Conservation (phyloP, 2,113 vertebrate species). For the Sialia sialis region DNA sequence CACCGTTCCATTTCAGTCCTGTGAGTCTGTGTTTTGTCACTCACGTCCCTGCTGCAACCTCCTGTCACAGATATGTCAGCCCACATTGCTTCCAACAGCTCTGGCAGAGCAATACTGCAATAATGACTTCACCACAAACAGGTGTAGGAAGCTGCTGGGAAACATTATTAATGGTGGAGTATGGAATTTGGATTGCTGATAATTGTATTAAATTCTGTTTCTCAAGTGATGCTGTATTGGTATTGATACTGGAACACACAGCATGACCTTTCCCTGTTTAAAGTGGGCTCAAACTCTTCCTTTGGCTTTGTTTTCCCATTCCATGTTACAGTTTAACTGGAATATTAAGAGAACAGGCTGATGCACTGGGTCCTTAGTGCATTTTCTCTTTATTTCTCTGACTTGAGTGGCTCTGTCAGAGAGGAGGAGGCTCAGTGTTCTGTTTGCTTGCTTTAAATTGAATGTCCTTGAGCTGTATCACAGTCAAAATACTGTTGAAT, state of each 20-base stretch:
- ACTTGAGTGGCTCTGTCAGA: background rate
- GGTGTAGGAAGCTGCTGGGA: background rate
- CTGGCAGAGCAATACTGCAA: background rate
- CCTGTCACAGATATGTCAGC: background rate
- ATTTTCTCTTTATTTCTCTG: background rate
- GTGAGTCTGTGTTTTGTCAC: background rate
- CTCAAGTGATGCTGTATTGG: background rate
- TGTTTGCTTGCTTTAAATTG: background rate
- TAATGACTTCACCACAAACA: background rate
- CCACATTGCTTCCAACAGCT: background rate
- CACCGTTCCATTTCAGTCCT: background rate
- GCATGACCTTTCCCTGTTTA: background rate
- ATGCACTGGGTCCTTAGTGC: background rate
- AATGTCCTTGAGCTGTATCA: background rate
- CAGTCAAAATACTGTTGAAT: background rate
- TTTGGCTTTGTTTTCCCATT: background rate
- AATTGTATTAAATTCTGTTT: background rate
- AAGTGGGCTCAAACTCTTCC: background rate
- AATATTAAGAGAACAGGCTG: background rate
- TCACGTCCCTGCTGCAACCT: background rate
- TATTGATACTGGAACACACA: background rate
- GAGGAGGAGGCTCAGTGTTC: background rate
- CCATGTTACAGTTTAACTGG: background rate
- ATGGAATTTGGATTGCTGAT: background rate
- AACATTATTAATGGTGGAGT: background rate